Evolutionary conservation across 2,888 invertebrate genomes (phyloP).

Genomic region (Orthosia gracilis): DNA sequence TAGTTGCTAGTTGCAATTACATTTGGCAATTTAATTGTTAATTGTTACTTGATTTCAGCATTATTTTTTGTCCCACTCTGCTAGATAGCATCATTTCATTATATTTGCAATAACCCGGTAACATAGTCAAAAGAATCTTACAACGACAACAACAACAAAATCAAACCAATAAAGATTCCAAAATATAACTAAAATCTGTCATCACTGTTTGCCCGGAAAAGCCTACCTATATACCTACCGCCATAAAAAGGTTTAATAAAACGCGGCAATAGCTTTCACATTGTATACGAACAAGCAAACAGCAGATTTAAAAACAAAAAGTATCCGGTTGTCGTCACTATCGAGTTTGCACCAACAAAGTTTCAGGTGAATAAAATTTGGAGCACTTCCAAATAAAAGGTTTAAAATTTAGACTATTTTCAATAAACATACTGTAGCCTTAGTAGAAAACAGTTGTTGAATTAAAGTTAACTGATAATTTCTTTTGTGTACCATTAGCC

Average conservation of each 20-base stretch:
- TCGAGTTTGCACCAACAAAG: neutral
- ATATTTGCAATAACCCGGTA: too few species aligned
- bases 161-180: neutral
- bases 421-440: neutral
- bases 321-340: slow-evolving; percentile 12
- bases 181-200: neutral
- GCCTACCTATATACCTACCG: neutral
- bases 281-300: slow-evolving; percentile 5
- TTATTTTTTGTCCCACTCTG: too few species aligned
- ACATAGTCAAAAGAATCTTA: too few species aligned
- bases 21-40: too few species aligned
- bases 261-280: neutral
- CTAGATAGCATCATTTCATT: too few species aligned
- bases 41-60: too few species aligned
- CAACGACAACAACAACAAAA: neutral
- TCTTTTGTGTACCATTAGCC: neutral
- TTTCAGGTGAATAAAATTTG: slow-evolving; percentile 2
- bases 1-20: too few species aligned
- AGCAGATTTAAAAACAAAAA: slow-evolving; percentile 27
- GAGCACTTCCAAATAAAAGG: neutral
- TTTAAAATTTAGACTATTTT: neutral
- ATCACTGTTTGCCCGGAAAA: neutral
- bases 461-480: neutral
- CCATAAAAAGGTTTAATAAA: slow-evolving; percentile 11
- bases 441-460: too few species aligned